Base-by-base conservation (phyloP, 92 coral and sea anemone genomes). In the Umimayanthus chanpuru region DNA sequence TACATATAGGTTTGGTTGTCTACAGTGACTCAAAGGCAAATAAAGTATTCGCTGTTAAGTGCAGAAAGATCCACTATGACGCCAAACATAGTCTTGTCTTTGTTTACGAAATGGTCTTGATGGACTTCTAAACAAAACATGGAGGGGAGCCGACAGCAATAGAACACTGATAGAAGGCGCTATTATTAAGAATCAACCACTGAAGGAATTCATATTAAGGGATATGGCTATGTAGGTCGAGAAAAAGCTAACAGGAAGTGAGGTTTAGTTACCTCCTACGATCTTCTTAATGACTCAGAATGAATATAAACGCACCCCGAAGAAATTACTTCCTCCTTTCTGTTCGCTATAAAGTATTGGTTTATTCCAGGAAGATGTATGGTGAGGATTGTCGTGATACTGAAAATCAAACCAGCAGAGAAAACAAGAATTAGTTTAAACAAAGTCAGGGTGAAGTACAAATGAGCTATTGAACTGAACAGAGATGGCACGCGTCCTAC, bases 121-220 rank as follows among this genome's bases (percentile, higher is more conserved):
- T 39, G 68, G 66, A 39, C 73, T 68, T 77, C 25, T 47, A 28
- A 70, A 83, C 47, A 83, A n/a, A 47, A 70, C 10, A 44, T 66
- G 56, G 61, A 47, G 87, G 53, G 77, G 86, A 78, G 68, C 79
- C 66, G 28, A 5, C 87, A 29, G 9, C 28, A 26, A 83, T 65
- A 44, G 67, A 83, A 44, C 64, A 7, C 11, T 67, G 72, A 61
- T 77, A 82, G 73, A 61, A 64, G 47, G 66, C 78, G 71, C 43
- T 71, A 71, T 41, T 70, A 83, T 71, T 30, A 43, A 43, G 58
- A 40, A 83, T 41, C 76, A 53, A 66, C 38, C 86, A 40, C 41
- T 68, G 64, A 71, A n/a, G 64, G 87, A 83, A 83, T 83, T 83
- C 87, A 83, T 30, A 55, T 68, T 70, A 83, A 83, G 53, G 61